phyloP scores from a whole-genome alignment of 2,797 vertebrate genomes.

The Anomalospiza imberbis region DNA sequence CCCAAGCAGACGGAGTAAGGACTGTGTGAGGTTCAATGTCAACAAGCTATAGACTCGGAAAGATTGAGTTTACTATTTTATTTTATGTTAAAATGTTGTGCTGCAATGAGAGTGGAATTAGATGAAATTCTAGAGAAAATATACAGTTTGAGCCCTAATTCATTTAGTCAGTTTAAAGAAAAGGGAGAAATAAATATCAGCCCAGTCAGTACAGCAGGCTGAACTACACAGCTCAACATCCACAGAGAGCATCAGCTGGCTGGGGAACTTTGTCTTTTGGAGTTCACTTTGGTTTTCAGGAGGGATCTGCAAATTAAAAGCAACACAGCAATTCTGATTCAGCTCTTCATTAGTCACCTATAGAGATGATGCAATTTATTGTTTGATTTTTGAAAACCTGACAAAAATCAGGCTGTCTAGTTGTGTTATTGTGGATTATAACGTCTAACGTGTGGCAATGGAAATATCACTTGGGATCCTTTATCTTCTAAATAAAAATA shows the following conservation, averaged over 20 bases:
- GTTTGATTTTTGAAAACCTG: neutral
- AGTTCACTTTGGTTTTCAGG: neutral
- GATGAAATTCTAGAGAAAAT: constrained; percentile 64
- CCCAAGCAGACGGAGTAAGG: constrained; percentile 48
- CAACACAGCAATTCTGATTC: neutral
- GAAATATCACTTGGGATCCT: neutral
- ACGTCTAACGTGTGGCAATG: neutral
- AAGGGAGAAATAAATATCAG: neutral
- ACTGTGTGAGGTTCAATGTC: constrained; percentile 71
- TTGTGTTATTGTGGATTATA: neutral
- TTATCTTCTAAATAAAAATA: neutral
- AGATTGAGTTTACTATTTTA: constrained; percentile 60
- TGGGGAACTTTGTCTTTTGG: neutral
- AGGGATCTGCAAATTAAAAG: neutral
- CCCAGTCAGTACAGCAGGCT: constrained; percentile 15
- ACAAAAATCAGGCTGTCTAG: neutral
- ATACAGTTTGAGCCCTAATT: constrained; percentile 29
- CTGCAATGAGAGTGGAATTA: constrained; percentile 50
- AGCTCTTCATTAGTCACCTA: neutral
- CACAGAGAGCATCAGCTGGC: neutral
- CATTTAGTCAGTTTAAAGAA: neutral
- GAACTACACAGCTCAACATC: neutral
- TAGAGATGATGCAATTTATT: neutral
- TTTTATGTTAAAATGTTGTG: constrained; percentile 68
- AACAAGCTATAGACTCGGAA: constrained; percentile 65